A percentile compares a stretch with the other conserved stretches of the same genome.
Conservation (phyloP, 2,797 vertebrate species). For the Alauda arvensis region DNA sequence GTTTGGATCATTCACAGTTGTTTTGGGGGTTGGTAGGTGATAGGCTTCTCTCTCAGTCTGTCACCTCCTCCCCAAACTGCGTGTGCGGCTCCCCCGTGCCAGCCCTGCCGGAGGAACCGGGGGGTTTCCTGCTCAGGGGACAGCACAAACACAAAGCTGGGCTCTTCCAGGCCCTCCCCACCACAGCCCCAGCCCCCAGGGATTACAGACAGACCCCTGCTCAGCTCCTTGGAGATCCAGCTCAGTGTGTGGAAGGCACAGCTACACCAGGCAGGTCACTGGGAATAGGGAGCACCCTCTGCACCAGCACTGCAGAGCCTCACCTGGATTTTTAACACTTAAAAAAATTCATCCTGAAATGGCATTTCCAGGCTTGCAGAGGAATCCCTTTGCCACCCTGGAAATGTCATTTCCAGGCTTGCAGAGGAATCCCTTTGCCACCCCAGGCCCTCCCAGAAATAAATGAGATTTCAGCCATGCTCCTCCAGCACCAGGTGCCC, state of each 20-base stretch:
- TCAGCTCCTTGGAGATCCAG: accelerated
- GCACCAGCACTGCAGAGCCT: accelerated
- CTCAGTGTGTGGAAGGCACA: accelerated
- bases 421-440: neutral
- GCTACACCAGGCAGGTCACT: neutral
- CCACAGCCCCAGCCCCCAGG: accelerated
- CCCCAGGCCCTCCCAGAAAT: neutral
- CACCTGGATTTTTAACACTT: neutral
- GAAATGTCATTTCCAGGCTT: neutral
- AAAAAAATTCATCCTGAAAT: accelerated
- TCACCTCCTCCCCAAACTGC: neutral
- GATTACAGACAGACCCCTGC: accelerated
- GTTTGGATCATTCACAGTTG: neutral
- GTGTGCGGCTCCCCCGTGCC: neutral
- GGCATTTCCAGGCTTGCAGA: too few relatives aligned
- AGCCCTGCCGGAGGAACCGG: neutral
- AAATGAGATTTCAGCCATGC: accelerated
- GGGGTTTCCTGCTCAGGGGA: neutral
- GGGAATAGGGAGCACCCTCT: neutral
- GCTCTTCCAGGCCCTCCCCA: neutral
- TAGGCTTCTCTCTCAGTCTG: neutral
- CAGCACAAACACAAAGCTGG: neutral
- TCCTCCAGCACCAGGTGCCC: neutral
- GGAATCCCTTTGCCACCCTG: too few relatives aligned
- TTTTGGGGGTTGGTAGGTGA: neutral